These are phyloP conservation scores for Eretmochelys imbricata DNA, from an alignment of 2,113 vertebrate genomes.

Conservation along the genomic window DNA sequence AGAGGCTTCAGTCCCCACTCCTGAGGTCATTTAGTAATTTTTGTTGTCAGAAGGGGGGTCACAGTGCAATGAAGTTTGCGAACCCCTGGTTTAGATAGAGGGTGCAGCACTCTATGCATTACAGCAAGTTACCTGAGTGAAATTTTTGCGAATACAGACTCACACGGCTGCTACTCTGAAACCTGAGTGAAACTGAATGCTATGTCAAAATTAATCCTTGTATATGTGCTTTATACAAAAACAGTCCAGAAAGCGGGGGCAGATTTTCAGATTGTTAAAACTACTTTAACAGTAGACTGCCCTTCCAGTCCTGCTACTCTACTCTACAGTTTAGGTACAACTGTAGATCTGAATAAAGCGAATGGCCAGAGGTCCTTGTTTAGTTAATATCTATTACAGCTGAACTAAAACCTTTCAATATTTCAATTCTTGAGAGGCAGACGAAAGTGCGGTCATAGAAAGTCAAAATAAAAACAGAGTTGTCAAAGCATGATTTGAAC, in stretches of 20 bases:
- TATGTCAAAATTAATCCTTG: slow-evolving; percentile 14
- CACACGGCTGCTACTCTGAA: too few relatives aligned
- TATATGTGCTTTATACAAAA: not conserved
- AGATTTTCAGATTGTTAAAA: not conserved
- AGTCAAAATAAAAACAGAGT: not conserved
- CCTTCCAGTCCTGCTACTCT: not conserved
- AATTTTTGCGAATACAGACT: too few relatives aligned
- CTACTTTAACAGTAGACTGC: not conserved
- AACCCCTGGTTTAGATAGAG: not conserved
- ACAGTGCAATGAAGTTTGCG: too few relatives aligned
- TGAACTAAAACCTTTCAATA: not conserved
- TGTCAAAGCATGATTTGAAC: not conserved
- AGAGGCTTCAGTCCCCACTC: too few relatives aligned
- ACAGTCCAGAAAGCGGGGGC: not conserved
- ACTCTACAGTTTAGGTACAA: not conserved
- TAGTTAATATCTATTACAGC: rapidly evolving
- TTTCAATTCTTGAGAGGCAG: not conserved
- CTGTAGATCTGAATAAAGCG: slow-evolving; percentile 1
- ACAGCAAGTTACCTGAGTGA: not conserved
- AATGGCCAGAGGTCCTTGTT: not conserved
- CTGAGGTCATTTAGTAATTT: too few relatives aligned
- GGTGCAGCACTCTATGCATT: not conserved
- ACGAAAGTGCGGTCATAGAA: not conserved
- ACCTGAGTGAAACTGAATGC: not conserved
- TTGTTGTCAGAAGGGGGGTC: too few relatives aligned